Evolutionary conservation across 2,797 vertebrate species (phyloP).

Genomic region (Sternarchorhynchus goeldii): DNA sequence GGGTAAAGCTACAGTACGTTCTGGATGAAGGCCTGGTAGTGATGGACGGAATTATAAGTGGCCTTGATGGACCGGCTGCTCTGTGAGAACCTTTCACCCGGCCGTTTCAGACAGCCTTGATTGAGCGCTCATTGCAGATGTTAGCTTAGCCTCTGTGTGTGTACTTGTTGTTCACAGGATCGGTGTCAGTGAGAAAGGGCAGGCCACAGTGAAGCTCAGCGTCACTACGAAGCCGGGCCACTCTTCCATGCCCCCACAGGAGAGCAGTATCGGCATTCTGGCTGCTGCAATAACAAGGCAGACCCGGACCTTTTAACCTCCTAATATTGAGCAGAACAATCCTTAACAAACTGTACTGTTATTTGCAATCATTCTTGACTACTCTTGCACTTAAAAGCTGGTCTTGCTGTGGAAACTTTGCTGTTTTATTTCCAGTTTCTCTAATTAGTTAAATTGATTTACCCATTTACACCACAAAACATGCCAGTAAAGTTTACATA

Average conservation of each 20-base stretch:
- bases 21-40: slow-evolving; percentile 87
- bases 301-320: slow-evolving; percentile 38
- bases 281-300: slow-evolving; percentile 87
- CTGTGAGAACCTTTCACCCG: slow-evolving; percentile 75
- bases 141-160: neutral
- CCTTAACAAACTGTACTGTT: neutral
- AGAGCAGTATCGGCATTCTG: slow-evolving; percentile 90
- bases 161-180: slow-evolving; percentile 69
- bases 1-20: slow-evolving; percentile 80
- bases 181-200: slow-evolving; percentile 87
- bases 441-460: neutral
- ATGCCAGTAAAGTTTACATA: neutral
- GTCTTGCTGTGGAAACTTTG: no score
- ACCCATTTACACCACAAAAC: neutral
- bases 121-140: neutral
- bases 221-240: slow-evolving; percentile 83
- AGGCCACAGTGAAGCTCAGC: slow-evolving; percentile 79
- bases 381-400: no score
- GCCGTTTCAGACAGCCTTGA: neutral
- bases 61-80: slow-evolving; percentile 82
- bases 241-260: slow-evolving; percentile 86
- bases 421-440: no score
- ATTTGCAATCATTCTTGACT: neutral
- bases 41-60: slow-evolving; percentile 77
- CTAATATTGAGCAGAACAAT: neutral